Conservation (phyloP, 1,140 invertebrate species). For the Armadillidium nasatum region DNA sequence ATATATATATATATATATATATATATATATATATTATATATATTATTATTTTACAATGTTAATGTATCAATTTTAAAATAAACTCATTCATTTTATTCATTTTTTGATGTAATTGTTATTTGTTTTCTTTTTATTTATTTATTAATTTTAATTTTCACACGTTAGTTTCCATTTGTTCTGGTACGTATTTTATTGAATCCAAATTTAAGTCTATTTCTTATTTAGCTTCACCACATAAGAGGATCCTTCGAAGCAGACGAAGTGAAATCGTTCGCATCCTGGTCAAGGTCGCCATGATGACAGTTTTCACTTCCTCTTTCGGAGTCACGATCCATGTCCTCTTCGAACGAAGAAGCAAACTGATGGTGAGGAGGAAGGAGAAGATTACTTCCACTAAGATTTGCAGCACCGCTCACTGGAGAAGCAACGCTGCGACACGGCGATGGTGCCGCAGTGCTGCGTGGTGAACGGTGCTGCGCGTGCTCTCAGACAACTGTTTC, state of each 20-base stretch:
- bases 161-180: too few species aligned
- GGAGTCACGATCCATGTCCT: neutral
- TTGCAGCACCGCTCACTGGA: neutral
- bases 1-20: too few species aligned
- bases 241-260: neutral
- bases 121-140: too few species aligned
- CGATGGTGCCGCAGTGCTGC: conserved; percentile 12
- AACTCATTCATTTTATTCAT: too few species aligned
- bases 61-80: too few species aligned
- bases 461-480: conserved; percentile 41
- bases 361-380: conserved; percentile 1
- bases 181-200: too few species aligned
- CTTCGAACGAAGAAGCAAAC: neutral
- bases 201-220: too few species aligned
- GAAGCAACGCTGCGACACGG: neutral
- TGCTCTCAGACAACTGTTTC: conserved; percentile 44
- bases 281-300: neutral
- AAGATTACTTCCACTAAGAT: neutral
- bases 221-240: neutral
- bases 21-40: too few species aligned
- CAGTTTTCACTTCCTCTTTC: neutral
- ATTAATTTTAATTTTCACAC: too few species aligned
- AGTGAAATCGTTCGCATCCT: neutral
- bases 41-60: too few species aligned
- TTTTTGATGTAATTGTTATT: too few species aligned